These are phyloP conservation scores for Anneissia japonica DNA, from an alignment of 35 echinoderm and acorn worm genomes.

Conservation along the genomic window DNA sequence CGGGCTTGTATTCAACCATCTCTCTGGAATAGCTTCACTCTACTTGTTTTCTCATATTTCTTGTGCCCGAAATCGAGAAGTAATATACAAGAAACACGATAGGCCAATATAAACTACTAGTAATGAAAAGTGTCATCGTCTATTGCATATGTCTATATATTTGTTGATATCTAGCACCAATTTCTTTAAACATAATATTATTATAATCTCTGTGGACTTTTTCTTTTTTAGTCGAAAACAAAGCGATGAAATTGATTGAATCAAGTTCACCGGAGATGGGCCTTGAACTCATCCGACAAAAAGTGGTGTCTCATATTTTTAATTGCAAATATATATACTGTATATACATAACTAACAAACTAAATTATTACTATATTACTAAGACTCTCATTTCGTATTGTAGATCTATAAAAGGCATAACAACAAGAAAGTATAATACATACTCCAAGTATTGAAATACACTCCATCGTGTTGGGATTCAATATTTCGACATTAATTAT, in stretches of 20 bases:
- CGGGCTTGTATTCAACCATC: neutral
- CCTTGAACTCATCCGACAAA: neutral
- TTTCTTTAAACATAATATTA: neutral
- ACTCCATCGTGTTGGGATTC: no score
- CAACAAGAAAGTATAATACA: no score
- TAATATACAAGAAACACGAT: neutral
- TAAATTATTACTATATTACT: no score
- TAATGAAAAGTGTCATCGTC: neutral
- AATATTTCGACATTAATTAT: no score
- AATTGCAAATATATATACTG: no score
- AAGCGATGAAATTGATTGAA: neutral
- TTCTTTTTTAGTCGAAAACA: neutral
- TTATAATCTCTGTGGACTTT: neutral
- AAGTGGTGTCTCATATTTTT: no score
- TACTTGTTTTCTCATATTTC: neutral
- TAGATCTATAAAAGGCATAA: no score
- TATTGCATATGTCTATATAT: neutral
- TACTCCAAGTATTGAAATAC: no score
- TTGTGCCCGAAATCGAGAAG: neutral
- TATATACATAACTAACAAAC: no score
- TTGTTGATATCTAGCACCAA: neutral
- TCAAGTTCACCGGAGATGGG: neutral
- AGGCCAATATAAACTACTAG: neutral
- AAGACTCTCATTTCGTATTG: no score
- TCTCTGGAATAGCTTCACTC: slow-evolving; percentile 1